Conservation (phyloP, 2,113 vertebrate species). For the Xiphorhynchus elegans region DNA sequence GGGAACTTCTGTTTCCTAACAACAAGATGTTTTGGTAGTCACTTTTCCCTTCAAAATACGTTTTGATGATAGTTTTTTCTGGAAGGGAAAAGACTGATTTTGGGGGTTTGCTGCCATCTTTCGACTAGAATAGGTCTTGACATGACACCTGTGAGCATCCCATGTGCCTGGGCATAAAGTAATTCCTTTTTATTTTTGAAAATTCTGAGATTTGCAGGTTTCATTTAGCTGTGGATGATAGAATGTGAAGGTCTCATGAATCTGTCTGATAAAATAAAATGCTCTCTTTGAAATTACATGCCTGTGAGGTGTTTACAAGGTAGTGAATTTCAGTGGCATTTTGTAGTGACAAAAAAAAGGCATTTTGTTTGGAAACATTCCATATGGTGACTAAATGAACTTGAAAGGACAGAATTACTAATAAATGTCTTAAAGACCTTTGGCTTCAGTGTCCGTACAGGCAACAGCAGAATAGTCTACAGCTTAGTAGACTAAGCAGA, state of each 20-base stretch:
- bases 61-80: background rate
- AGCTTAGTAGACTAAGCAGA: background rate
- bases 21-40: background rate
- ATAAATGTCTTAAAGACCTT: background rate
- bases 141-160: background rate
- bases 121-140: background rate
- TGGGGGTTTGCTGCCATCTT: slow-evolving; percentile 62
- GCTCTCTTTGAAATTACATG: background rate
- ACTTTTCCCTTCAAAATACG: background rate
- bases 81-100: background rate
- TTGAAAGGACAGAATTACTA: background rate
- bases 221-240: background rate
- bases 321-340: background rate
- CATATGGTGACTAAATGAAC: background rate
- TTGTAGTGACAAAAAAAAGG: background rate
- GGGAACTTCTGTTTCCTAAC: background rate
- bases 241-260: background rate
- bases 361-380: background rate
- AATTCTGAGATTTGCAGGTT: background rate
- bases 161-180: background rate
- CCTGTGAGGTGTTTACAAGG: background rate
- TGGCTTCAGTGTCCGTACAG: background rate
- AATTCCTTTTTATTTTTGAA: background rate
- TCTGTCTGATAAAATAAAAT: background rate
- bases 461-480: background rate